phyloP scores from a whole-genome alignment of 2,113 vertebrate species.

The Callopanchax toddi region DNA sequence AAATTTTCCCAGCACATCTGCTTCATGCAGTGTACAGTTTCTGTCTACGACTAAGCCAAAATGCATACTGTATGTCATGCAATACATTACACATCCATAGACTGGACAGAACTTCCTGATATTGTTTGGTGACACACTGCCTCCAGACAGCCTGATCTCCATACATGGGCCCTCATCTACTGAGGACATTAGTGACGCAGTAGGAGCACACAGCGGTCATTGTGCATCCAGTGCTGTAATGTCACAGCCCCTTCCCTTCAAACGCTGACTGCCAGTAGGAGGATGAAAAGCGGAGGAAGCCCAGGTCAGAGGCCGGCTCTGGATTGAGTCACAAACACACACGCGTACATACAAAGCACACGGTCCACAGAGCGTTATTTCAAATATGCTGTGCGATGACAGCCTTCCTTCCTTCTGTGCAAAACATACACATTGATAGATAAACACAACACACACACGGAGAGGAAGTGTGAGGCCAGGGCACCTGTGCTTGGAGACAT shows the following conservation, averaged over 20 bases:
- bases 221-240: constrained; percentile 72
- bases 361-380: neutral
- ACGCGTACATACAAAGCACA: constrained; percentile 16
- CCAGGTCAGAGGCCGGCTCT: constrained; percentile 55
- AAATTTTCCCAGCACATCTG: neutral
- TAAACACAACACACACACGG: constrained; percentile 21
- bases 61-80: constrained; percentile 3
- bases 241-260: constrained; percentile 73
- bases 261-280: constrained; percentile 69
- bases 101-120: constrained; percentile 58
- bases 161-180: constrained; percentile 65
- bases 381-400: constrained; percentile 6
- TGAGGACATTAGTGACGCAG: constrained; percentile 69
- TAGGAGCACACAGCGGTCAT: constrained; percentile 70
- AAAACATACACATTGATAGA: constrained; percentile 9
- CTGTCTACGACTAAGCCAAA: constrained; percentile 20
- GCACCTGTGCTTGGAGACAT: constrained; percentile 53
- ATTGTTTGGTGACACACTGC: constrained; percentile 64
- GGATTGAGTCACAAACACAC: constrained; percentile 55
- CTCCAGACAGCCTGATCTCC: constrained; percentile 61
- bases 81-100: constrained; percentile 14
- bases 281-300: constrained; percentile 64
- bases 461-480: constrained; percentile 42
- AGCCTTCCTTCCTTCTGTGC: neutral
- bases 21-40: neutral